A percentile compares a stretch with the other conserved stretches of the same genome.
Evolutionary conservation across 35 echinoderm and acorn worm species (phyloP).

Genomic region (Amphiura filiformis): DNA sequence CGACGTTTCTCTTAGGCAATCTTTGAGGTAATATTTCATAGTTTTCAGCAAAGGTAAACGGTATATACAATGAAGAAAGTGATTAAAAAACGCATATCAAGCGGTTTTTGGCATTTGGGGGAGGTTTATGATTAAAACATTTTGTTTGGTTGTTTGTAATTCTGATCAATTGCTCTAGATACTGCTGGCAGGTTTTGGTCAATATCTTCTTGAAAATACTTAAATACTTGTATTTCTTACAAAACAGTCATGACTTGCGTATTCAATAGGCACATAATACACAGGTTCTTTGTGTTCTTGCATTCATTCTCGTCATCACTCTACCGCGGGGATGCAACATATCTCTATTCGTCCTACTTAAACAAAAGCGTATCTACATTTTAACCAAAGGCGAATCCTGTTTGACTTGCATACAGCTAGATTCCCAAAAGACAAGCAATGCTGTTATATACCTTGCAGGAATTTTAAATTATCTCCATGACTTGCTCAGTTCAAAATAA

Average conservation of each 20-base stretch:
- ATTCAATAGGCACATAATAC: neutral
- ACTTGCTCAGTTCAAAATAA: no score
- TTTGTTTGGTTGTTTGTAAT: no score
- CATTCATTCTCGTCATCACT: neutral
- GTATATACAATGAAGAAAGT: no score
- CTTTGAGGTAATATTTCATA: no score
- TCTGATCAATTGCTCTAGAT: neutral
- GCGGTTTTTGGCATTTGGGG: no score
- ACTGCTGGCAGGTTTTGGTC: neutral
- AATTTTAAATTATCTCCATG: neutral
- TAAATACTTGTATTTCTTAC: neutral
- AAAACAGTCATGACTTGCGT: neutral
- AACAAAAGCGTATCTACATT: constrained; percentile 9
- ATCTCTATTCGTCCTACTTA: constrained; percentile 7
- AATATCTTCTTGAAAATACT: neutral
- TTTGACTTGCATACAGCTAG: neutral
- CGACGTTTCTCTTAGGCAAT: no score
- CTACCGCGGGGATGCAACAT: neutral
- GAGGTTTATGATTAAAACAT: no score
- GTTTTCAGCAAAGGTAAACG: no score
- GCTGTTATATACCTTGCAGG: neutral
- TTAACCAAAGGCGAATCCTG: neutral
- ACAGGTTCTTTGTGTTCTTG: neutral
- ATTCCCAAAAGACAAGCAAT: neutral
- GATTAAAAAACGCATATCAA: no score